phyloP scores from a whole-genome alignment of 2,888 invertebrate species.

The Morpho deidamia region DNA sequence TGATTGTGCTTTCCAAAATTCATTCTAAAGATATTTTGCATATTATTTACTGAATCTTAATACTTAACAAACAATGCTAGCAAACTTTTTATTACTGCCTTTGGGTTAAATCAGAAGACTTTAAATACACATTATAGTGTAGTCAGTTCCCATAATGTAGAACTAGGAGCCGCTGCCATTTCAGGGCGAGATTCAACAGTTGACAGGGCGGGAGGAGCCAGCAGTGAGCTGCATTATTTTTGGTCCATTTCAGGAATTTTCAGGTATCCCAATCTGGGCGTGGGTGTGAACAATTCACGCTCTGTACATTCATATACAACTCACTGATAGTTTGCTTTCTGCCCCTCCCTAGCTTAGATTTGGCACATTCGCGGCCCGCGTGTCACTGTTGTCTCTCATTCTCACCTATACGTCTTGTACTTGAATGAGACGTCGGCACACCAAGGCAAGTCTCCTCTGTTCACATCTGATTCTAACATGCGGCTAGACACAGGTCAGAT shows the following conservation, averaged over 20 bases:
- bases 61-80: not conserved
- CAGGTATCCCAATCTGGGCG: slow-evolving; percentile 66
- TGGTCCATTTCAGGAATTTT: slow-evolving; percentile 75
- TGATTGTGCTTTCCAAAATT: slow-evolving; percentile 2
- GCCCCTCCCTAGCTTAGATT: slow-evolving; percentile 80
- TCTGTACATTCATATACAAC: slow-evolving; percentile 58
- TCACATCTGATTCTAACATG: slow-evolving; percentile 71
- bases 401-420: slow-evolving; percentile 78
- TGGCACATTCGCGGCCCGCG: slow-evolving; percentile 79
- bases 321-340: slow-evolving; percentile 79
- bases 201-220: slow-evolving; percentile 73
- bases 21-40: not conserved
- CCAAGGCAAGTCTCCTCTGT: slow-evolving; percentile 76
- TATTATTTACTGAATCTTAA: not conserved
- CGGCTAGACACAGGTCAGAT: slow-evolving; percentile 73
- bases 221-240: slow-evolving; percentile 71
- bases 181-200: slow-evolving; percentile 78
- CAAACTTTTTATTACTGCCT: not conserved
- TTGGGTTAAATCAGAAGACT: not conserved
- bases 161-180: slow-evolving; percentile 59
- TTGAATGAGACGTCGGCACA: slow-evolving; percentile 77
- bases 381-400: slow-evolving; percentile 80
- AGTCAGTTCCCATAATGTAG: slow-evolving; percentile 52
- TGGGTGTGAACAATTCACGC: slow-evolving; percentile 64
- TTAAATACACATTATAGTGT: slow-evolving; percentile 4